A percentile compares a stretch with the other conserved stretches of the same genome.
phyloP scores from a whole-genome alignment of 2,113 vertebrate species.

The Neogale vison region DNA sequence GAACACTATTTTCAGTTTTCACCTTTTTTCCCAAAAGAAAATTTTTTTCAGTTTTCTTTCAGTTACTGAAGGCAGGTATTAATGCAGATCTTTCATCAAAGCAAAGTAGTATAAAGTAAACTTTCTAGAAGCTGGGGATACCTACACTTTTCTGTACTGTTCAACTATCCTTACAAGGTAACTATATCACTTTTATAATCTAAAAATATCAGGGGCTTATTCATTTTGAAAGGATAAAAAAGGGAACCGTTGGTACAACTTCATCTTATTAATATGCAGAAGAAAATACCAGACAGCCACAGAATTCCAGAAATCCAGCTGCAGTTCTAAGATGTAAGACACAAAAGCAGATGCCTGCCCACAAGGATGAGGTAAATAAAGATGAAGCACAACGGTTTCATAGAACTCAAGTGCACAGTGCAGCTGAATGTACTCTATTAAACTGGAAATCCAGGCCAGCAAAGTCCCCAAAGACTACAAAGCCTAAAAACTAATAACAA shows the following conservation, averaged over 20 bases:
- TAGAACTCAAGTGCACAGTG: conserved; percentile 43
- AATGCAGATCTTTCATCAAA: background rate
- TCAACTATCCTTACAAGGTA: conserved; percentile 38
- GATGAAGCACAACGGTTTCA: conserved; percentile 67
- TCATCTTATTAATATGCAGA: conserved; percentile 75
- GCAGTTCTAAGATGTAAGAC: conserved; percentile 82
- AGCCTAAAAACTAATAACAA: conserved; percentile 66
- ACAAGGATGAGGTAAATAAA: conserved; percentile 83
- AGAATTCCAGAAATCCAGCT: conserved; percentile 85
- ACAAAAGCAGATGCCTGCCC: conserved; percentile 81
- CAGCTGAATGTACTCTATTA: conserved; percentile 60
- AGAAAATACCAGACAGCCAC: conserved; percentile 78
- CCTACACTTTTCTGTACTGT: background rate
- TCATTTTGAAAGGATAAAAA: conserved; percentile 55
- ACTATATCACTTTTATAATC: background rate
- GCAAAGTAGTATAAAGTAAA: background rate
- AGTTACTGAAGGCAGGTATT: background rate
- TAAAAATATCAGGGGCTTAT: conserved; percentile 13
- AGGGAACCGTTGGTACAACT: conserved; percentile 42
- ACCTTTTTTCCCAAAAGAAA: background rate
- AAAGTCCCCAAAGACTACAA: conserved; percentile 26
- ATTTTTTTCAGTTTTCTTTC: background rate
- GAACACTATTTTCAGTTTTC: background rate
- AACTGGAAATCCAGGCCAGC: conserved; percentile 48
- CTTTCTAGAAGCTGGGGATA: background rate